Conservation (phyloP, 2,888 invertebrate species). For the Tipula unca region DNA sequence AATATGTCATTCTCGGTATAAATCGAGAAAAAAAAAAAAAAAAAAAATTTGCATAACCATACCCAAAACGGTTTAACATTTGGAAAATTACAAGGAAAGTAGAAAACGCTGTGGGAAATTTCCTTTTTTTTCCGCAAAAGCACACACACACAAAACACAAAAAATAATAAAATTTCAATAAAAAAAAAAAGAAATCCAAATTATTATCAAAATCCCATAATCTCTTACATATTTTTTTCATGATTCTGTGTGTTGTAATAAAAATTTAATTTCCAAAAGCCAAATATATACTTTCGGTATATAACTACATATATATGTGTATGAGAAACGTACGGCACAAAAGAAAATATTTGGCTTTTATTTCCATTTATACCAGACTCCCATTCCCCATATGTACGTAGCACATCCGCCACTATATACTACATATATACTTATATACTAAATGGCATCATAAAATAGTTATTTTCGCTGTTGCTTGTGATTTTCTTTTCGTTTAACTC, state of each 20-base stretch:
- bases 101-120: not conserved
- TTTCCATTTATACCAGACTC: not conserved
- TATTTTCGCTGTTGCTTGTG: constrained; percentile 14
- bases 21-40: not conserved
- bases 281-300: not conserved
- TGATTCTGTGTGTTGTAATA: not conserved
- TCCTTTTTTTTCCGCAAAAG: not conserved
- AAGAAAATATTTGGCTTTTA: not conserved
- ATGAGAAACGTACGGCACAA: not conserved
- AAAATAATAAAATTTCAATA: not conserved
- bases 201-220: not conserved
- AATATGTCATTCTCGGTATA: not conserved
- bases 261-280: not conserved
- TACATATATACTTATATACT: not conserved
- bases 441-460: not conserved
- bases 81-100: not conserved
- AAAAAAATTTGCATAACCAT: not conserved
- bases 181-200: not conserved
- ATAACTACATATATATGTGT: too few species aligned
- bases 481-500: not conserved
- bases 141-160: not conserved
- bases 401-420: not conserved
- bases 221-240: not conserved
- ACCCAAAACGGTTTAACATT: not conserved
- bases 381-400: not conserved